Conservation (phyloP, 2,113 vertebrate species). For the Oostethus manadensis region DNA sequence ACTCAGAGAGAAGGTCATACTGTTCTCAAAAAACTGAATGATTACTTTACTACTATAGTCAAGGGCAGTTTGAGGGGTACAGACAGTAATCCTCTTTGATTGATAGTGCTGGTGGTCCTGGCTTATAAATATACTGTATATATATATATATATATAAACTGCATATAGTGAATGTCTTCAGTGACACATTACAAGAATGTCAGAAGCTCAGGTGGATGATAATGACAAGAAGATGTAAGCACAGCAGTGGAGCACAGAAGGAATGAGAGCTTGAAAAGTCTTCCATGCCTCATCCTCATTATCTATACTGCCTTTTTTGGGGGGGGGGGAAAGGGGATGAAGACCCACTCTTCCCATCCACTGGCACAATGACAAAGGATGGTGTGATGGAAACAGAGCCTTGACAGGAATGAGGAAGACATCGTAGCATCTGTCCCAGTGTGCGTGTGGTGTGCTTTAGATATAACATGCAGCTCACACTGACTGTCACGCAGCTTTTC, state of each 20-base stretch:
- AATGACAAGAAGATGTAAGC: conserved; percentile 49
- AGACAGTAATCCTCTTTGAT: conserved; percentile 57
- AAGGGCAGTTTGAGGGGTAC: conserved; percentile 29
- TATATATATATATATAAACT: too few relatives aligned
- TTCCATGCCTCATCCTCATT: conserved; percentile 18
- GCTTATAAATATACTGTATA: conserved; percentile 37
- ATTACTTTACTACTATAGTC: conserved; percentile 27
- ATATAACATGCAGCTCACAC: conserved; percentile 46
- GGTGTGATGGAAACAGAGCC: conserved; percentile 37
- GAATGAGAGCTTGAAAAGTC: conserved; percentile 19
- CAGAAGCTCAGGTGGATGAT: conserved; percentile 45
- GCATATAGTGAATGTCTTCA: conserved; percentile 34
- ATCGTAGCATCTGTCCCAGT: conserved; percentile 47
- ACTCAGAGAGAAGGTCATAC: conserved; percentile 35
- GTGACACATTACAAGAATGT: conserved; percentile 29
- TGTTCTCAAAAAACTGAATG: conserved; percentile 20
- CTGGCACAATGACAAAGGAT: conserved; percentile 6
- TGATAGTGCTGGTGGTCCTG: conserved; percentile 12
- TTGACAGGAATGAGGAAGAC: conserved; percentile 53
- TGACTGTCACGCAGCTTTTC: conserved; percentile 55
- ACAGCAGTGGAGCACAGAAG: conserved; percentile 20
- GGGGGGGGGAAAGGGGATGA: conserved; percentile 3
- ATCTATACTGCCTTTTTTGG: conserved; percentile 33
- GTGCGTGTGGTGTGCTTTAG: conserved; percentile 21
- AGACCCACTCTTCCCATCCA: neutral